Percentiles rank a stretch among this genome's conserved stretches.
Conservation (phyloP, 2,113 vertebrate species). For the Chloropsis hardwickii region DNA sequence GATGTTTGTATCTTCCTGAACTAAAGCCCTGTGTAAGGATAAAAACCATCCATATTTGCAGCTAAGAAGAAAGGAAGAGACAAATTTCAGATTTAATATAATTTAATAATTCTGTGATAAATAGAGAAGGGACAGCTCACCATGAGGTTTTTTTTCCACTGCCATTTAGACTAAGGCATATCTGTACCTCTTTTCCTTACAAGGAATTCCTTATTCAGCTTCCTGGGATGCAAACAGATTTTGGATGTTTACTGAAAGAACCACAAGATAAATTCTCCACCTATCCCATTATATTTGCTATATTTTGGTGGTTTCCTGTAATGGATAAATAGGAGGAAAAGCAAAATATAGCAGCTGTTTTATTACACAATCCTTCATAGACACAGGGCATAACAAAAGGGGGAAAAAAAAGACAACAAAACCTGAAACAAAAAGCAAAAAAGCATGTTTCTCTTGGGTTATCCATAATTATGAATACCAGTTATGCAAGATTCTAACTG, state of each 20-base stretch:
- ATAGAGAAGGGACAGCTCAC: not conserved
- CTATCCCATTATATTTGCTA: not conserved
- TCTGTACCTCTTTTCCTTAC: not conserved
- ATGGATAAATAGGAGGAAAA: not conserved
- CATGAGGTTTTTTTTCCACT: no score
- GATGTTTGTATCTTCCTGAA: not conserved
- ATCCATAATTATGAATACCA: not conserved
- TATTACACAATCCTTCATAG: not conserved
- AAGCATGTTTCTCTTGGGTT: not conserved
- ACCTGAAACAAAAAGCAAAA: not conserved
- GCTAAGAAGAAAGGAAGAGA: not conserved
- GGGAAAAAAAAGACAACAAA: fast-evolving
- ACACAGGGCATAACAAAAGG: not conserved
- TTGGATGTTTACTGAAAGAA: not conserved
- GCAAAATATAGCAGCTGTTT: not conserved
- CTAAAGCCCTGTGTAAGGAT: not conserved
- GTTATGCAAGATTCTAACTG: not conserved
- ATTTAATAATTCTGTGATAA: not conserved
- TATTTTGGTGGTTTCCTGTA: not conserved
- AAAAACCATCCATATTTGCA: not conserved
- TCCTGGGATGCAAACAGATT: not conserved
- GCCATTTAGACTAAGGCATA: not conserved
- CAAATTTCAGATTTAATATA: not conserved
- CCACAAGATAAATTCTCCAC: fast-evolving
- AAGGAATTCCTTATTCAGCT: not conserved